Evolutionary conservation across 2,797 vertebrate genomes (phyloP).

Genomic region (Manis javanica): DNA sequence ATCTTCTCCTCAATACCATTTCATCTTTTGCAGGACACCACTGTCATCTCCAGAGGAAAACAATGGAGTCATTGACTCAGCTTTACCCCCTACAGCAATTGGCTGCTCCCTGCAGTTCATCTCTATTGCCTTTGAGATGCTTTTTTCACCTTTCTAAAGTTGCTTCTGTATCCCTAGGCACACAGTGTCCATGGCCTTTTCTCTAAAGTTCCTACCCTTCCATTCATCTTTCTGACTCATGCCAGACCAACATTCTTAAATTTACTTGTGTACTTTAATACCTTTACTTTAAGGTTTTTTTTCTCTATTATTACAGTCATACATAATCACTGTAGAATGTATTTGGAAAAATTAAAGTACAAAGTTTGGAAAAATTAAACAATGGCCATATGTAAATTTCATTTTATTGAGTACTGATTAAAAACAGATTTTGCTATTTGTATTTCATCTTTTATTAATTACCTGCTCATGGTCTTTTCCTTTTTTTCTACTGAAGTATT

Average conservation of each 20-base stretch:
- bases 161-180: not conserved
- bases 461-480: not conserved
- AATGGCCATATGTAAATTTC: not conserved
- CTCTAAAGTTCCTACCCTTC: not conserved
- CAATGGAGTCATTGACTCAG: not conserved
- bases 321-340: conserved; percentile 40
- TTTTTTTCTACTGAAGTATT: not conserved
- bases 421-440: not conserved
- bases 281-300: not conserved
- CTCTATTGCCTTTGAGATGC: not conserved
- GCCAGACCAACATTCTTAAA: not conserved
- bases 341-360: conserved; percentile 43
- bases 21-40: not conserved
- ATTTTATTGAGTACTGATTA: not conserved
- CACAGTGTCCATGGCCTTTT: not conserved
- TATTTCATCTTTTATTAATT: conserved; percentile 18
- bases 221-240: not conserved
- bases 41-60: not conserved
- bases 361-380: conserved; percentile 39
- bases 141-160: not conserved
- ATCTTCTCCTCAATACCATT: not conserved
- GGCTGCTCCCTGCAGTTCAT: no score
- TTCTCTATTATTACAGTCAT: not conserved
- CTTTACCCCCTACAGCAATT: not conserved
- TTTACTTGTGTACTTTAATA: conserved; percentile 5